Evolutionary conservation across 2,888 invertebrate species (phyloP), one percentile per base, ranked within the genome.

Genomic region (Bellardia bayeri): DNA sequence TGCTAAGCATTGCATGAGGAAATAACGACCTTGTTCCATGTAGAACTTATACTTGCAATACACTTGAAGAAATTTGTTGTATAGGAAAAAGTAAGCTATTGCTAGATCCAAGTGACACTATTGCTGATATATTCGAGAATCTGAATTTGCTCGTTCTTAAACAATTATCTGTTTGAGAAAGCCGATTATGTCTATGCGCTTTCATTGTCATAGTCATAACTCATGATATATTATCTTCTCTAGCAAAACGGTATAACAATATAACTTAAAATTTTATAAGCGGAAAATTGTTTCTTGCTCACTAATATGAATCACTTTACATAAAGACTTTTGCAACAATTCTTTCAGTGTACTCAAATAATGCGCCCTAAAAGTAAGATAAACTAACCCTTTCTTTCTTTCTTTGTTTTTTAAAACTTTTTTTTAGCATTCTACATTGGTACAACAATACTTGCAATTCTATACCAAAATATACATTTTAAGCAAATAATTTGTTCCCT

Each of bases 21-120:
- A 61, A 54, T 42, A 61, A 86, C 68, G 78, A 86, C 82, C 86
- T 86, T 86, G 86, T 68, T 75, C n/a, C 3, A 33, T 45, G 63
- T 16, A 61, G 49, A 83, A 64, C 51, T 63, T 56, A 7, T n/a
- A 61, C 3, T 14, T 11, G 49, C 40, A 61, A 37, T 63, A 30
- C 69, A 69, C 75, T 64, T 49, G 13, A 33, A 71, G 11, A 71
- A 64, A 71, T n/a, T 13, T 64, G 2, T 6, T 9, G 3, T 37
- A 37, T 37, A 37, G 6, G 5, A 37, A 37, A 37, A 5, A 37
- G 5, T 37, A 37, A 37, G 6, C 37, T 1, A 37, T n/a, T n/a
- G n/a, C n/a, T n/a, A n/a, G n/a, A n/a, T 23, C 23, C 0, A 23
- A 23, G 23, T 23, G 23, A 23, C 23, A 23, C 1, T 23, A 23